These are phyloP conservation scores for Atethmia centrago DNA, from an alignment of 2,888 invertebrate genomes.

Conservation along the genomic window DNA sequence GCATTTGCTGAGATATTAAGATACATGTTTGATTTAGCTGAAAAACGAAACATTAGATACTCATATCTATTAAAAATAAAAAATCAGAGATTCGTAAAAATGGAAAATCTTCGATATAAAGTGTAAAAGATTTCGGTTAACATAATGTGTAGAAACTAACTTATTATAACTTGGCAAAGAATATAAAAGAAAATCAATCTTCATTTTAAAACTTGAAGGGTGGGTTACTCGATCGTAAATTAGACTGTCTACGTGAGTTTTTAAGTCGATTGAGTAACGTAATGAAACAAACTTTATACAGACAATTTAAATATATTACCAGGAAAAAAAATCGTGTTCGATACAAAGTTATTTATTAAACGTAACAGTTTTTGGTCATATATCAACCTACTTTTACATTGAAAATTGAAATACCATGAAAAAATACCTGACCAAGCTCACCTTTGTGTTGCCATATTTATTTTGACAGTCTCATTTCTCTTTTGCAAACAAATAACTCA, in stretches of 20 bases:
- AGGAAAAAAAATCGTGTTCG: conserved; percentile 4
- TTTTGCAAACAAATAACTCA: conserved; percentile 53
- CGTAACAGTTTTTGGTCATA: not conserved
- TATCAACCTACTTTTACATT: not conserved
- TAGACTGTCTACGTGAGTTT: conserved; percentile 36
- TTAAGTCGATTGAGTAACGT: conserved; percentile 23
- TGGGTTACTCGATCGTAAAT: conserved; percentile 21
- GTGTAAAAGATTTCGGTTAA: not conserved
- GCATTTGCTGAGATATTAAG: not conserved
- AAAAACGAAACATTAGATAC: not conserved
- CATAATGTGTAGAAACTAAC: not conserved
- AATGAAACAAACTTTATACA: conserved; percentile 16
- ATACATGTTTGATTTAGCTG: conserved; percentile 26
- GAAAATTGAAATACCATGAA: conserved; percentile 28
- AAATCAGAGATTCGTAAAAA: not conserved
- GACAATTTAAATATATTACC: not conserved
- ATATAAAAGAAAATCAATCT: conserved; percentile 37
- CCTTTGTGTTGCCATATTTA: conserved; percentile 43
- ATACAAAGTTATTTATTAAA: conserved; percentile 16
- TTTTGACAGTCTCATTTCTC: conserved; percentile 41
- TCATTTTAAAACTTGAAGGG: conserved; percentile 31
- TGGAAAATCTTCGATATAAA: conserved; percentile 9
- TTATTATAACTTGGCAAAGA: conserved; percentile 8
- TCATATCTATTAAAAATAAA: conserved; percentile 31
- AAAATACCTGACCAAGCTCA: conserved; percentile 35